Evolutionary conservation across 2,797 vertebrate genomes (phyloP), one percentile per base, ranked within the genome.

Genomic region (Prunella strophiata): DNA sequence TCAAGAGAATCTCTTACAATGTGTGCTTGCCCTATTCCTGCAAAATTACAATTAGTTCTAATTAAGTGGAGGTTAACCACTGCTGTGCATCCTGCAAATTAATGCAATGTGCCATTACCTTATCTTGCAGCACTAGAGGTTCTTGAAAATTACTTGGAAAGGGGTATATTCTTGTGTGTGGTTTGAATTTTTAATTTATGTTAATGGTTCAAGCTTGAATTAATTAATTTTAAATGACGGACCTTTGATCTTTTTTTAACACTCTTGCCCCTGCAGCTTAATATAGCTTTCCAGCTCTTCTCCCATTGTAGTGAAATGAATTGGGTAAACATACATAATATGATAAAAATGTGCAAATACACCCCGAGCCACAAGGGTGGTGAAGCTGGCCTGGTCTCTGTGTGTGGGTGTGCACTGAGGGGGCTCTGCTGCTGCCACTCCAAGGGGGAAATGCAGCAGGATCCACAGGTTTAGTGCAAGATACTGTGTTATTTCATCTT

Each of bases 31-130:
- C 73, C 52, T 68, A 8, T 85, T 92, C 67, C 65, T 3, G 16
- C 76, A 91, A 91, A 94, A 91, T 78, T 83, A 82, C 91, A 93
- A 94, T 96, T 75, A 91, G 84, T 62, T 61, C 79, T 95, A 97
- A 96, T 97, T 94, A 97, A 94, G 88, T 88, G 81, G 92, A 94
- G 75, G 86, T 95, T 96, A 96, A 96, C 95, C 82, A 96, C 77
- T 23, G 9, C 89, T 67, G 88, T 88, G 77, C 79, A 22, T 38
- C 75, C 73, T 85, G 71, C 90, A 84, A 80, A 85, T 88, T 82
- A 97, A 86, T 86, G 74, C 73, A 73, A 93, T 80, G 59, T 67
- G 88, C 14, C 26, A 89, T 95, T 94, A 86, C 62, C 86, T 95
- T 96, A 63, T 87, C 85, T 93, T 73, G 88, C 71, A 85, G 76